Evolutionary conservation across 2,797 vertebrate species (phyloP), one percentile per base, ranked within the genome.

Genomic region (Pipistrellus pipistrellus): DNA sequence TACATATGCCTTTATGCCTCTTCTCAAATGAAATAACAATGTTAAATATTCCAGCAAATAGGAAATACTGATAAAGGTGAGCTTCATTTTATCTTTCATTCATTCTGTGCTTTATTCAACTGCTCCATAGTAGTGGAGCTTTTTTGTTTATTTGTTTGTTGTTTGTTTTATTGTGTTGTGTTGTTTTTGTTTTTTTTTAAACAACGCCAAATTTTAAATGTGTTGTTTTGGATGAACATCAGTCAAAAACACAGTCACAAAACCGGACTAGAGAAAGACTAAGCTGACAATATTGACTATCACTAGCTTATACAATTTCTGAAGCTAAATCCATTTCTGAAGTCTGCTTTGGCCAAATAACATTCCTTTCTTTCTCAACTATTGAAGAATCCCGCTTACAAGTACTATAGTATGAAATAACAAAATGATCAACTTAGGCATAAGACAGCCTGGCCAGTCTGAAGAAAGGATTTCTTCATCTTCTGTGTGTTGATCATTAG

Each of bases 141-240:
- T 59, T 59, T 30, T 14, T 55, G 2, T 48, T 48, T 48, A 4
- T 48, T 48, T 71, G 6, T 41, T 41, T 41, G 38, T 41, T 41
- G 38, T 41, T 41, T 41, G 38, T 41, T 41, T 41, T 41, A 6
- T 41, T 41, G 38, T 41, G 38, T 41, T 41, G 38, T 41, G 38
- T 41, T 41, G 38, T 64, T 55, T 76, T 95, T 66, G 51, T 62
- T 80, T 95, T 91, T 69, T 84, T 32, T 95, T 91, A 72, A 55
- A 4, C 51, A 95, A 21, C 9, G 6, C 51, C 51, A 18, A 53
- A 53, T 18, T 1, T 62, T 84, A 68, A 93, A 38, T 64, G 44
- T 77, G 11, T 57, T 83, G 0, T 80, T 95, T 92, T 27, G 18
- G 30, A 30, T 32, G 6, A 4, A 68, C n/a, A 69, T 27, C 35